phyloP scores from a whole-genome alignment of 2,888 invertebrate species.

The Calliphora vomitoria region DNA sequence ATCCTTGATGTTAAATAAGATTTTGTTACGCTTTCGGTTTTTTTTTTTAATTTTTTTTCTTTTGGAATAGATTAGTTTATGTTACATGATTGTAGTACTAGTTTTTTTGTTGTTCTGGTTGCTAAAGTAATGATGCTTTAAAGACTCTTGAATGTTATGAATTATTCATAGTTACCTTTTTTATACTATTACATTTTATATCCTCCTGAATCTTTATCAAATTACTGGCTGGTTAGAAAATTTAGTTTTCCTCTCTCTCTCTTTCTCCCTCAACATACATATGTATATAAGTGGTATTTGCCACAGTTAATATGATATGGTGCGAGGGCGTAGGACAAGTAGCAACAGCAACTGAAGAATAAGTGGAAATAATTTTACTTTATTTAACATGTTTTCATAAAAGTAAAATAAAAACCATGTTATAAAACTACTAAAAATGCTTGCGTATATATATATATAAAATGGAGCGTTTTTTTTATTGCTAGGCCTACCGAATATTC shows the following conservation, averaged over 20 bases:
- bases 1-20: conserved; percentile 46
- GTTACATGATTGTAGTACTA: conserved; percentile 33
- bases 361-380: conserved; percentile 10
- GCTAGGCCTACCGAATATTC: not conserved
- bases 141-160: conserved; percentile 62
- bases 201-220: conserved; percentile 45
- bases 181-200: conserved; percentile 8
- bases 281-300: not conserved
- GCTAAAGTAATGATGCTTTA: conserved; percentile 55
- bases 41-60: not conserved
- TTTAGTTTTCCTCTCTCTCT: not conserved
- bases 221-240: conserved; percentile 47
- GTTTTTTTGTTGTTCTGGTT: not conserved
- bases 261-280: not conserved
- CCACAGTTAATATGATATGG: not conserved
- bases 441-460: not conserved
- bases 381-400: conserved; percentile 15
- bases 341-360: conserved; percentile 2
- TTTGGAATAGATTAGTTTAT: conserved; percentile 26
- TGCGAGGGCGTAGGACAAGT: not conserved
- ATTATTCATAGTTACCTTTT: conserved; percentile 58
- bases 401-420: not conserved
- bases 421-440: conserved; percentile 20
- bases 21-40: not conserved
- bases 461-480: not conserved